A percentile compares a stretch with the other conserved stretches of the same genome.
These are phyloP conservation scores for Oenanthe oenanthe DNA, from an alignment of 2,113 vertebrate genomes.

Conservation along the genomic window DNA sequence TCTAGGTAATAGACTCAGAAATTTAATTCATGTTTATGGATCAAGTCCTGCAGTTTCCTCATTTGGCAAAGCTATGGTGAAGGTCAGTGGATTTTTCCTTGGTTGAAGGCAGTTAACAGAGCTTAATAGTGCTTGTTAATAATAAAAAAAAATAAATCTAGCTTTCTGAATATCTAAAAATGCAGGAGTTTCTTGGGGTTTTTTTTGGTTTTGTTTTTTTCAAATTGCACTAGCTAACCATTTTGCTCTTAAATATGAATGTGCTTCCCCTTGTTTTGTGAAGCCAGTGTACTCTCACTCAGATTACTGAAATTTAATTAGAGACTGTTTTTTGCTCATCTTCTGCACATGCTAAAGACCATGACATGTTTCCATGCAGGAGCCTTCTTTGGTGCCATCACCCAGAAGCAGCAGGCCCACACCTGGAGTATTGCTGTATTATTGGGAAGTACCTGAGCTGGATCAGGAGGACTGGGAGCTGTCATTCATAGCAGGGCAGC, in stretches of 20 bases:
- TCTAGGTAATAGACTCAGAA: not conserved
- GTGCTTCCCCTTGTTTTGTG: not conserved
- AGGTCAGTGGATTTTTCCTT: not conserved
- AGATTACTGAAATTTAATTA: not conserved
- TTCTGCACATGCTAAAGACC: not conserved
- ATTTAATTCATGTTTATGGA: not conserved
- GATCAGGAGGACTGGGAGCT: not conserved
- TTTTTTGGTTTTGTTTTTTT: not conserved
- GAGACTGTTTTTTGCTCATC: not conserved
- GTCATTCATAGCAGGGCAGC: accelerated
- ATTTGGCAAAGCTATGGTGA: not conserved
- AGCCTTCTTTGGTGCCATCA: not conserved
- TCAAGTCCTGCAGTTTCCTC: not conserved
- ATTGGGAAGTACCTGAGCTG: not conserved
- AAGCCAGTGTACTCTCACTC: not conserved
- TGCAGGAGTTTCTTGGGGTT: not conserved
- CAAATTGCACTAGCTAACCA: not conserved
- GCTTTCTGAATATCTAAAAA: not conserved
- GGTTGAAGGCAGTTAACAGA: not conserved
- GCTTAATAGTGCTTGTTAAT: not conserved
- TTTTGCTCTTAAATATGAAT: not conserved
- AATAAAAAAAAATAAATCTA: not conserved
- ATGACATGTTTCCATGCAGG: not conserved
- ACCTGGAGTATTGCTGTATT: not conserved
- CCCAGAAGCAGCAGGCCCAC: not conserved